Evolutionary conservation across 2,113 vertebrate species (phyloP).

Genomic region (Esox niger): DNA sequence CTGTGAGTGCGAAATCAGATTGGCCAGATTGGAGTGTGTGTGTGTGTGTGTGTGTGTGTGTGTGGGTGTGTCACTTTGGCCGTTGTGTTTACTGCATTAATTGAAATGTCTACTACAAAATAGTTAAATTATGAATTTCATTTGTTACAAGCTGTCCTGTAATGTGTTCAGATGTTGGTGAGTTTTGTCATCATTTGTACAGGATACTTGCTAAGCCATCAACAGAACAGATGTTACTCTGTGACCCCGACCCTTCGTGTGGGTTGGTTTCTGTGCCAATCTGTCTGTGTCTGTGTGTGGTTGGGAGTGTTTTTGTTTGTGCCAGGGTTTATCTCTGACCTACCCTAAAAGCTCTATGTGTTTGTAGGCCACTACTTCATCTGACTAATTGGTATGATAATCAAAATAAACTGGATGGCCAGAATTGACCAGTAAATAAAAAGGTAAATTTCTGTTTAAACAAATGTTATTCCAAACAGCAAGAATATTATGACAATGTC

Average conservation of each 20-base stretch:
- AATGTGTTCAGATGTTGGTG: neutral
- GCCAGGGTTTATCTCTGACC: neutral
- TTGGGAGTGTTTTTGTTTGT: neutral
- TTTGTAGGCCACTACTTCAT: conserved; percentile 34
- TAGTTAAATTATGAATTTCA: neutral
- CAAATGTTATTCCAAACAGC: no score
- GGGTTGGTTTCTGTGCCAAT: conserved; percentile 7
- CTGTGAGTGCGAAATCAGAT: no score
- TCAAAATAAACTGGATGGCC: conserved; percentile 32
- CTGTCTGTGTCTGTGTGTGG: conserved; percentile 18
- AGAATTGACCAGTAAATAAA: conserved; percentile 6
- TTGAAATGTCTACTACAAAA: no score
- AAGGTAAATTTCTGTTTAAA: no score
- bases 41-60: no score
- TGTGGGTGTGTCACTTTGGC: no score
- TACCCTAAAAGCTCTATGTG: conserved; percentile 12
- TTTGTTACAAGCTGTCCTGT: neutral
- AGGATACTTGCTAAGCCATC: conserved; percentile 40
- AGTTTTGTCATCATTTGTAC: conserved; percentile 28
- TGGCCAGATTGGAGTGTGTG: no score
- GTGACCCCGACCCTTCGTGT: conserved; percentile 4
- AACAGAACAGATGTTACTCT: neutral
- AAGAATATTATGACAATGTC: no score
- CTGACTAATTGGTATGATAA: no score
- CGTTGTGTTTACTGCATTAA: no score